Evolutionary conservation across 2,113 vertebrate species (phyloP).

Genomic region (Pholis gunnellus): DNA sequence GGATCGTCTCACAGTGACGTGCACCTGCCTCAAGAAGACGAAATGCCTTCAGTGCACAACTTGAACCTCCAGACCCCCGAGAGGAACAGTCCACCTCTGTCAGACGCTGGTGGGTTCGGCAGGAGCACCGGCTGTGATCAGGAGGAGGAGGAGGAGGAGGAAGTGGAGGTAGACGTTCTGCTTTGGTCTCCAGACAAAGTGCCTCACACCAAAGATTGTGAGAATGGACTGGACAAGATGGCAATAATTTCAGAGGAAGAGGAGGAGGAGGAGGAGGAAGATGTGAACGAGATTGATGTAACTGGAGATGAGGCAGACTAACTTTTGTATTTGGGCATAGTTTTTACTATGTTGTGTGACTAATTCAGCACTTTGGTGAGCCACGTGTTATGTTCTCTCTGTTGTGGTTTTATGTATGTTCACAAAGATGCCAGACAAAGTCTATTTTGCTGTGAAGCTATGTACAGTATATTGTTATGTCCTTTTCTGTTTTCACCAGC

Average conservation of each 20-base stretch:
- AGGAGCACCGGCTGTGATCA: constrained; percentile 7
- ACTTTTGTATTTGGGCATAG: neutral
- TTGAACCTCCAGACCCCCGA: neutral
- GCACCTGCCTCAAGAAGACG: neutral
- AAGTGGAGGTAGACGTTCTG: constrained; percentile 76
- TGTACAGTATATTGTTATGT: neutral
- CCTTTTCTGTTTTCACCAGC: neutral
- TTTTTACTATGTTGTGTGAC: constrained; percentile 17
- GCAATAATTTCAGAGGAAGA: constrained; percentile 57
- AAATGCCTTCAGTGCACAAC: neutral
- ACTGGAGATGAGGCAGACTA: constrained; percentile 74
- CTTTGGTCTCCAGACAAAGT: constrained; percentile 55
- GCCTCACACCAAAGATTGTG: neutral
- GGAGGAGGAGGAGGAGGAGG: constrained; percentile 56
- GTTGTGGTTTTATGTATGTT: constrained; percentile 29
- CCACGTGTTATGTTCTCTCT: neutral
- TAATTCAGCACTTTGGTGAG: neutral
- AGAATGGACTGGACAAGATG: neutral
- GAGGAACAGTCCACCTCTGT: neutral
- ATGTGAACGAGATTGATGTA: constrained; percentile 64
- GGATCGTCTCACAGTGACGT: neutral
- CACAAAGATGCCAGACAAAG: neutral
- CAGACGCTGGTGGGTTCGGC: neutral
- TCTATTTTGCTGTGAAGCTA: neutral
- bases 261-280: constrained; percentile 66